phyloP scores from a whole-genome alignment of 2,888 invertebrate species.

The Ormyrus nitidulus region DNA sequence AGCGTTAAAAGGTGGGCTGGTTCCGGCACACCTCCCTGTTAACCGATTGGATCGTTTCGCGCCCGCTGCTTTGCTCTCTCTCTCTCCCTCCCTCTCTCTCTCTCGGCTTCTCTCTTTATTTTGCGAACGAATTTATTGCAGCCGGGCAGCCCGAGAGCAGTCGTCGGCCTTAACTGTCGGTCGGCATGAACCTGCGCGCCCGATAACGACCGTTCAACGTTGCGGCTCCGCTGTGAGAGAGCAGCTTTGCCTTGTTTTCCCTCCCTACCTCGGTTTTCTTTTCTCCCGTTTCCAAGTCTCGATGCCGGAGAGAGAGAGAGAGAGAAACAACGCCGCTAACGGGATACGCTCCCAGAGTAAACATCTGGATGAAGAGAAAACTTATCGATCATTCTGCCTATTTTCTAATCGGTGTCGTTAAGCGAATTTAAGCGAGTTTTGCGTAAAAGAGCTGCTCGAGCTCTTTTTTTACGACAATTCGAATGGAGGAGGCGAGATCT shows the following conservation, averaged over 20 bases:
- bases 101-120: slow-evolving; percentile 66
- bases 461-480: no score
- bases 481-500: no score
- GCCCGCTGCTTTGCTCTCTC: slow-evolving; percentile 49
- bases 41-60: slow-evolving; percentile 71
- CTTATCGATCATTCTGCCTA: no score
- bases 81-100: slow-evolving; percentile 36
- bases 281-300: not conserved
- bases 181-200: slow-evolving; percentile 71
- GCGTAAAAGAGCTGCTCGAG: no score
- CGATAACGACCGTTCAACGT: slow-evolving; percentile 64
- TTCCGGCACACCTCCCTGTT: slow-evolving; percentile 73
- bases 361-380: not conserved
- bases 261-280: not conserved
- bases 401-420: no score
- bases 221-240: slow-evolving; percentile 40
- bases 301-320: no score
- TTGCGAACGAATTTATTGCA: slow-evolving; percentile 72
- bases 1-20: slow-evolving; percentile 75
- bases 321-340: slow-evolving; percentile 17
- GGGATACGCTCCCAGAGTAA: not conserved
- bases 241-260: slow-evolving; percentile 46
- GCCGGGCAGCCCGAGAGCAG: slow-evolving; percentile 59
- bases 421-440: no score
- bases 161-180: slow-evolving; percentile 70